These are phyloP conservation scores for Sebastes fasciatus DNA, from an alignment of 2,113 vertebrate genomes.

Conservation along the genomic window DNA sequence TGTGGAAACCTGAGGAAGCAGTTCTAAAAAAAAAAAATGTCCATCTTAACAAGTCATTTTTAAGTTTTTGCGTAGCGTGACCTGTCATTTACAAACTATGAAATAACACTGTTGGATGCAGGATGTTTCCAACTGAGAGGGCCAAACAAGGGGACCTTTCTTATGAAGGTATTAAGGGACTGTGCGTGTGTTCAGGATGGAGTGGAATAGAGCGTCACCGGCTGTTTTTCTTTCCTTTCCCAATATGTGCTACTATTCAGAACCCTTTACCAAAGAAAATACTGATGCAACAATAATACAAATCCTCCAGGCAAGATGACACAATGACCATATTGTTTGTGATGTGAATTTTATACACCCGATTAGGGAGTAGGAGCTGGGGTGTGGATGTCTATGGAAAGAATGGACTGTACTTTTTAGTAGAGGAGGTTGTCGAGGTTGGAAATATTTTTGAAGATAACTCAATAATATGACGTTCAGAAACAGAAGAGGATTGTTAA, in stretches of 20 bases:
- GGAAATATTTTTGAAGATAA: constrained; percentile 22
- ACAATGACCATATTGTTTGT: constrained; percentile 12
- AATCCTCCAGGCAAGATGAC: neutral
- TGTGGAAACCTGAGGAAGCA: neutral
- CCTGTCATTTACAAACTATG: constrained; percentile 6
- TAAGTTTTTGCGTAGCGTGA: neutral
- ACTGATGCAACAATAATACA: constrained; percentile 26
- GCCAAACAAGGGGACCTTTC: constrained; percentile 38
- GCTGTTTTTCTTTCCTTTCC: neutral
- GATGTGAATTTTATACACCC: neutral
- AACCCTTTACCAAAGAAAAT: constrained; percentile 12
- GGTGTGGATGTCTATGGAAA: neutral
- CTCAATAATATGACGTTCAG: neutral
- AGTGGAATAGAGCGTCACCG: neutral
- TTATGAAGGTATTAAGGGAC: neutral
- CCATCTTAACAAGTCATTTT: neutral
- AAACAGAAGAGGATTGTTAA: neutral
- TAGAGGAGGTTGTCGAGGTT: neutral
- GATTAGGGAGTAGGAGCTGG: neutral
- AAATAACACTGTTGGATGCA: neutral
- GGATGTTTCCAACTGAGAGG: constrained; percentile 29
- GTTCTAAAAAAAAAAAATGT: neutral
- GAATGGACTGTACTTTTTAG: neutral
- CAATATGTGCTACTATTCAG: constrained; percentile 25
- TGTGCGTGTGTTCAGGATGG: constrained; percentile 16